Evolutionary conservation across 2,888 invertebrate genomes (phyloP), one percentile per base, ranked within the genome.

Genomic region (Glaucopsyche alexis): DNA sequence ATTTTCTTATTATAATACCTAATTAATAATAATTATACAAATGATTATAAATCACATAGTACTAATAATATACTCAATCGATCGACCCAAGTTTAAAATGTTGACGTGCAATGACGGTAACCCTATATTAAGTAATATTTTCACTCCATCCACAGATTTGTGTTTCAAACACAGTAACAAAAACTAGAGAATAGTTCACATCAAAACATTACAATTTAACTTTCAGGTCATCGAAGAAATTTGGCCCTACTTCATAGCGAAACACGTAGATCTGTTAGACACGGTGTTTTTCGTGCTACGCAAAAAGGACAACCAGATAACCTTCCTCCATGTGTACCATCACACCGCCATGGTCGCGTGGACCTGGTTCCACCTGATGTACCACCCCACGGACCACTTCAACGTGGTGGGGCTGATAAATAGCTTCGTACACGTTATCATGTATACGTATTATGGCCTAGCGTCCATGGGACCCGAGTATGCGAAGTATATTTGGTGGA

Each of bases 301-400:
- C 11, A 98, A 98, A 87, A 87, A 94, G 89, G 80, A 94, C 91
- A 86, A 95, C 72, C 98, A 98, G 88, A 95, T 98, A 0, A 95
- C 97, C 0, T 97, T 97, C 83, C 94, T 98, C 11, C 98, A 98
- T 81, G 95, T 98, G 0, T 98, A 97, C 83, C 98, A 98, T 86
- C 98, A 98, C 84, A 93, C 95, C 0, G 90, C 95, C 42, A 97
- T 96, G 89, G 96, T 96, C 40, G 85, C 96, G n/a, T 95, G 96
- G 93, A 95, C 95, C 0, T 97, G 97, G 96, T 94, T 95, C 50
- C 96, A 96, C 77, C 86, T 95, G 45, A 95, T 96, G 88, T 96
- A 95, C 83, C 88, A 96, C 60, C 96, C 97, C 52, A 96, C 96
- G 38, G 96, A 96, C 70, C 96, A 97, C 80, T 96, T 96, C 14